Conservation (phyloP, 1,140 invertebrate species). For the Paralvinella palmiformis region DNA sequence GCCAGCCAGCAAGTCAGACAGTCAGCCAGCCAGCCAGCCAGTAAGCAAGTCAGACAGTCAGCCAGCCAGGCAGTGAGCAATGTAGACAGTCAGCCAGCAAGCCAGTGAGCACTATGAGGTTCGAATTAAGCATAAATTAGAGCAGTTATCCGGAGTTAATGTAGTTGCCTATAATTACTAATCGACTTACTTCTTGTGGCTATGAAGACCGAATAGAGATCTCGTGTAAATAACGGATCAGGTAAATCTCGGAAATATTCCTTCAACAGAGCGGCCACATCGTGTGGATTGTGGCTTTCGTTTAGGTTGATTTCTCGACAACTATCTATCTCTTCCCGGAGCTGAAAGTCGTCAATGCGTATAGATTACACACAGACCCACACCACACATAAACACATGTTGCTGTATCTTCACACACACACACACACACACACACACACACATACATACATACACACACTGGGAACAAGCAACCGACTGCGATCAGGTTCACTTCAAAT, state of each 20-base stretch:
- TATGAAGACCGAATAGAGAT: conserved; percentile 82
- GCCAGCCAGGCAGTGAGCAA: background rate
- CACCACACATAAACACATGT: no score
- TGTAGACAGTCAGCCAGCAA: background rate
- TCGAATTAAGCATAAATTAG: background rate
- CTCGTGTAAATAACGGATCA: conserved; percentile 80
- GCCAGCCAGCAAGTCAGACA: no score
- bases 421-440: no score
- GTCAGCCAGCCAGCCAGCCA: no score
- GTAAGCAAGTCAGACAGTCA: no score
- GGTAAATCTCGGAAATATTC: conserved; percentile 89
- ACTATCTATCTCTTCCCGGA: conserved; percentile 83
- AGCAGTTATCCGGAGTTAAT: no score
- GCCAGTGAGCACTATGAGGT: background rate
- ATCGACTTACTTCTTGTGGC: conserved; percentile 80
- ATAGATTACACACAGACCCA: no score
- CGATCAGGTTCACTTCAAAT: no score
- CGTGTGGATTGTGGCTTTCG: conserved; percentile 78
- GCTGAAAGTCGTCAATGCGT: conserved; percentile 56
- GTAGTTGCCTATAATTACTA: no score
- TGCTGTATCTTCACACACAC: no score
- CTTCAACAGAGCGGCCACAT: conserved; percentile 86
- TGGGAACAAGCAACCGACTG: no score
- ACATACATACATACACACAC: no score
- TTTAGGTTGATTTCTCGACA: conserved; percentile 71